Evolutionary conservation across 1,140 invertebrate species (phyloP).

Genomic region (Melipona quadrifasciata): DNA sequence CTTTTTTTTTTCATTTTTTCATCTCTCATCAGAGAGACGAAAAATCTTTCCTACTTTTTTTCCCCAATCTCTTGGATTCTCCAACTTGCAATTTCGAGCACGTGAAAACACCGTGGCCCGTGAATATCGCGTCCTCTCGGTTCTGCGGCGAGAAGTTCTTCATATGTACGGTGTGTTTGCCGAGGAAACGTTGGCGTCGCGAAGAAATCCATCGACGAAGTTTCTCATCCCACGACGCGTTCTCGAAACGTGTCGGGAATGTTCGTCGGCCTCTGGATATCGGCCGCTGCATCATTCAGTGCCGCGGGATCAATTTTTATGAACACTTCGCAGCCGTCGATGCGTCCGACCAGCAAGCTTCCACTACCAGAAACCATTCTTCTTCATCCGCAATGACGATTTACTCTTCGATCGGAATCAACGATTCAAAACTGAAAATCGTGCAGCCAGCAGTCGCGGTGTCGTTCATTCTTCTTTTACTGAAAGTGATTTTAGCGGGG

Average conservation of each 20-base stretch:
- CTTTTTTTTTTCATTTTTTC: not conserved
- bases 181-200: not conserved
- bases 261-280: not conserved
- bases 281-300: not conserved
- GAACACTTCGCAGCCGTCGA: not conserved
- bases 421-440: not conserved
- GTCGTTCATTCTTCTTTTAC: too few species aligned
- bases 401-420: not conserved
- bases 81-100: constrained; percentile 13
- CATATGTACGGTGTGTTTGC: constrained; percentile 35
- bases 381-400: constrained; percentile 3
- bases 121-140: constrained; percentile 41
- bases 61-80: too few species aligned
- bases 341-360: not conserved
- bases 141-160: constrained; percentile 13
- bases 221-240: constrained; percentile 45
- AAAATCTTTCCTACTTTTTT: not conserved
- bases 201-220: constrained; percentile 54
- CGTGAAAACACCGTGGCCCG: constrained; percentile 25
- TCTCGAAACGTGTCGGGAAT: constrained; percentile 4
- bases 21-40: not conserved
- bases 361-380: not conserved
- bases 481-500: too few species aligned
- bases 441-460: not conserved
- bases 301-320: constrained; percentile 16